Evolutionary conservation across 2,797 vertebrate genomes (phyloP).

Genomic region (Urosaurus nigricauda): DNA sequence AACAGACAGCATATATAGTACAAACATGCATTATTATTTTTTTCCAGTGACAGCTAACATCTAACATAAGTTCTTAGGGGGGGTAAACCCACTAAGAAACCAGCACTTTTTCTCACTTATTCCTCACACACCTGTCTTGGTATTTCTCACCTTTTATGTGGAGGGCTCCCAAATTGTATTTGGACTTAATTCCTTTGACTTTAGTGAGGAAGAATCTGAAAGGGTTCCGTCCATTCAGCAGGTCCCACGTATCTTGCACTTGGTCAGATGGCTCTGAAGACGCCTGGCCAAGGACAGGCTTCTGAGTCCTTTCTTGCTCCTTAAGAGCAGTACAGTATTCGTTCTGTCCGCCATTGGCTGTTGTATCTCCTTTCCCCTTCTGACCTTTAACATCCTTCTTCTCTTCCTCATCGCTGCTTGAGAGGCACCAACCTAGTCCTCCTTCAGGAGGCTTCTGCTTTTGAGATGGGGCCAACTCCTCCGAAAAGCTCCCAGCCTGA

Average conservation of each 20-base stretch:
- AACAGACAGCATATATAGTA: background rate
- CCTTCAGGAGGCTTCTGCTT: constrained; percentile 76
- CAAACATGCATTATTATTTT: no score
- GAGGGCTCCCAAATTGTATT: constrained; percentile 90
- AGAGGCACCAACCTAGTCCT: constrained; percentile 90
- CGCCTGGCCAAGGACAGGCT: constrained; percentile 64
- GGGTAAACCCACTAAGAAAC: background rate
- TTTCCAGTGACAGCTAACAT: no score
- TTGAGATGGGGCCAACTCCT: constrained; percentile 50
- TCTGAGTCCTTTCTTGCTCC: background rate
- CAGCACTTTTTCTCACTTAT: background rate
- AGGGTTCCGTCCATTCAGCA: constrained; percentile 81
- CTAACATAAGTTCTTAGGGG: background rate
- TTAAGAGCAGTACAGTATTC: background rate
- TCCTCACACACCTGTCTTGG: background rate
- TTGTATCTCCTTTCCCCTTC: constrained; percentile 48
- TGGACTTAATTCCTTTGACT: constrained; percentile 89
- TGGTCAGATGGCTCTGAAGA: constrained; percentile 74
- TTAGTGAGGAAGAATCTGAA: constrained; percentile 96
- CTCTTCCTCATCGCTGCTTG: constrained; percentile 88
- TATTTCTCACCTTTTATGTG: constrained; percentile 91
- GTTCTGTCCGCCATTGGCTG: constrained; percentile 69
- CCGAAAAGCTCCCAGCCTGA: background rate
- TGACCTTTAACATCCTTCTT: constrained; percentile 62
- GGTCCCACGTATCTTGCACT: constrained; percentile 85